These are phyloP conservation scores for Drusus annulatus DNA, from an alignment of 1,140 invertebrate species.

Conservation along the genomic window DNA sequence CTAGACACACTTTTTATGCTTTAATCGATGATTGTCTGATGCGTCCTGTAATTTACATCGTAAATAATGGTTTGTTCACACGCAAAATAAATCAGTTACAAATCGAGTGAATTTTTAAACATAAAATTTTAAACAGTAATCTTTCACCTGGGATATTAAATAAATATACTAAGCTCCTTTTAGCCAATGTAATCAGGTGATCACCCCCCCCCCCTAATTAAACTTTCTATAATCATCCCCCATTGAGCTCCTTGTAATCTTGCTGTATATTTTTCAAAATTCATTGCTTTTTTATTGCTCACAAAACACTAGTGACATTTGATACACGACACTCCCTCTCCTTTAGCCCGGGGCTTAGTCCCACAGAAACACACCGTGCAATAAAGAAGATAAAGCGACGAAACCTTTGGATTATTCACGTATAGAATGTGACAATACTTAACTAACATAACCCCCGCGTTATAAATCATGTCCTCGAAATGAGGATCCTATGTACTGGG, in stretches of 20 bases:
- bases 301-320: background rate
- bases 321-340: background rate
- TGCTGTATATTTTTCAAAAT: background rate
- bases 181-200: too few relatives aligned
- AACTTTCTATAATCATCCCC: too few relatives aligned
- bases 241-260: background rate
- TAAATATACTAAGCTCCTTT: too few relatives aligned
- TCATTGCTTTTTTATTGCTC: background rate
- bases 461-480: background rate
- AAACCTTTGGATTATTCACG: conserved; percentile 25
- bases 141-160: too few relatives aligned
- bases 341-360: background rate
- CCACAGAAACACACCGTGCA: background rate
- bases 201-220: too few relatives aligned
- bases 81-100: too few relatives aligned
- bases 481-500: background rate
- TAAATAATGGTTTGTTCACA: too few relatives aligned
- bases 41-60: too few relatives aligned
- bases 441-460: background rate
- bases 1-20: too few relatives aligned
- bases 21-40: too few relatives aligned
- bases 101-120: too few relatives aligned
- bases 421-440: conserved; percentile 3
- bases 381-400: conserved; percentile 24
- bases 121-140: too few relatives aligned